Percentiles rank a stretch among this genome's conserved stretches.
phyloP scores from a whole-genome alignment of 1,140 invertebrate species.

The Danaus melanippus region DNA sequence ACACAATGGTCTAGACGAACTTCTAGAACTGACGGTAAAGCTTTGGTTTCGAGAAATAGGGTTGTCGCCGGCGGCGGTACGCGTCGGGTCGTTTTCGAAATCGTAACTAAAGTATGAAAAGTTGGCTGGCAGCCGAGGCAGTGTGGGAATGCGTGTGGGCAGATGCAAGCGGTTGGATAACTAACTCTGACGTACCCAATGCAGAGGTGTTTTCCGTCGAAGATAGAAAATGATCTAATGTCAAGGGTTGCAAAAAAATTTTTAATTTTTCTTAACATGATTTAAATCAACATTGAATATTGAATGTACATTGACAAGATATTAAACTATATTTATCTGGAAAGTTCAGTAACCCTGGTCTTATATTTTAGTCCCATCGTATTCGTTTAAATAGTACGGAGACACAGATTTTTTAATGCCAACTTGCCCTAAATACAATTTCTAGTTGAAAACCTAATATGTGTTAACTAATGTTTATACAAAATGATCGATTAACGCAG shows the following conservation, averaged over 20 bases:
- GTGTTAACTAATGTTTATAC: too few species aligned
- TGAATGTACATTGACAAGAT: too few species aligned
- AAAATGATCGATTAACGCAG: too few species aligned
- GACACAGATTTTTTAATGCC: too few species aligned
- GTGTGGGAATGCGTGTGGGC: conserved; percentile 60
- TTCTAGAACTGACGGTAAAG: conserved; percentile 51
- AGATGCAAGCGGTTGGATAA: conserved; percentile 58
- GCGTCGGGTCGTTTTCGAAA: conserved; percentile 71
- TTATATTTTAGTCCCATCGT: too few species aligned
- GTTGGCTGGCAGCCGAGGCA: conserved; percentile 59
- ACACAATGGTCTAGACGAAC: conserved; percentile 34
- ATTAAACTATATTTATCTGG: too few species aligned
- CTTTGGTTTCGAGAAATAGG: conserved; percentile 52
- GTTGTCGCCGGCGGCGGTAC: conserved; percentile 65
- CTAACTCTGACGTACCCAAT: conserved; percentile 49
- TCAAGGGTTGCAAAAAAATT: conserved; percentile 9
- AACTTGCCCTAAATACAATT: too few species aligned
- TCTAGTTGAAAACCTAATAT: too few species aligned
- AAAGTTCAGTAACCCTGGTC: too few species aligned
- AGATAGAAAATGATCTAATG: conserved; percentile 64
- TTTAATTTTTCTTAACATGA: conserved; percentile 4
- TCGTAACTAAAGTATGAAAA: conserved; percentile 71
- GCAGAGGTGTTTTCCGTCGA: conserved; percentile 69
- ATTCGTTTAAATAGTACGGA: too few species aligned
- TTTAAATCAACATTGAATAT: not conserved